phyloP scores from a whole-genome alignment of 2,888 invertebrate species.

The Clunio marinus region DNA sequence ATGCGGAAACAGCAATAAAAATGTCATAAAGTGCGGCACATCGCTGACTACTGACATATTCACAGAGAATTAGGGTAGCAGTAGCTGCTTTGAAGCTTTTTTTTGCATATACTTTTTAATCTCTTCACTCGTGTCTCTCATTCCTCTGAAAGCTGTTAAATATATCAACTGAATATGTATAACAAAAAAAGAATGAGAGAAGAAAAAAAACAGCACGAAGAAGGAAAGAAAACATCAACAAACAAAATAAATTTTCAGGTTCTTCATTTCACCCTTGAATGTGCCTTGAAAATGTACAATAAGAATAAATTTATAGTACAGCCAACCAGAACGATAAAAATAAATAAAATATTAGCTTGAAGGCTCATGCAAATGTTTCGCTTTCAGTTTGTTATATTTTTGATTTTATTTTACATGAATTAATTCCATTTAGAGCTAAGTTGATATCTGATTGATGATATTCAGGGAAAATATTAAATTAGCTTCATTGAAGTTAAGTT shows the following conservation, averaged over 20 bases:
- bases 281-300: background rate
- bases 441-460: too few species aligned
- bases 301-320: background rate
- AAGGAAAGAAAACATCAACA: background rate
- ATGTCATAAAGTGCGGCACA: constrained; percentile 18
- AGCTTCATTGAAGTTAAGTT: too few species aligned
- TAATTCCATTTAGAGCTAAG: too few species aligned
- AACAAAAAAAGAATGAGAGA: background rate
- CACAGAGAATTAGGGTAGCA: background rate
- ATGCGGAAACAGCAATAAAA: constrained; percentile 28
- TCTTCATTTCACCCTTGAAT: background rate
- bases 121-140: background rate
- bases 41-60: background rate
- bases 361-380: constrained; percentile 4
- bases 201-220: background rate
- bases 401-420: too few species aligned
- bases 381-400: too few species aligned
- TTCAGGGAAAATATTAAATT: too few species aligned
- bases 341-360: constrained; percentile 1
- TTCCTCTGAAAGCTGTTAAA: background rate
- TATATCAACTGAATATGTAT: background rate
- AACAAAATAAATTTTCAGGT: background rate
- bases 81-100: background rate
- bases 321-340: background rate
- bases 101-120: constrained; percentile 11